Evolutionary conservation across 2,113 vertebrate genomes (phyloP).

Genomic region (Embiotoca jacksoni): DNA sequence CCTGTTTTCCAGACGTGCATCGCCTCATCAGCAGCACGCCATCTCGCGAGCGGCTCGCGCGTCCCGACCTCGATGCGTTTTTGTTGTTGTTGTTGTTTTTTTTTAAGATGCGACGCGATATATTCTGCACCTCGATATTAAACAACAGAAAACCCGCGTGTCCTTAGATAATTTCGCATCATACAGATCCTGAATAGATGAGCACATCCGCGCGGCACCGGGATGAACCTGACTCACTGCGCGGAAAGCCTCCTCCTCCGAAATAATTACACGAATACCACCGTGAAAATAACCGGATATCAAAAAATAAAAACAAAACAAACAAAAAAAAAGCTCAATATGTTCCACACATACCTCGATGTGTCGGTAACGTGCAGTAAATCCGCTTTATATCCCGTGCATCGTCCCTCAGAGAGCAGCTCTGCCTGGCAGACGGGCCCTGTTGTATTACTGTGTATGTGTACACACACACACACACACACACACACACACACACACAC

Average conservation of each 20-base stretch:
- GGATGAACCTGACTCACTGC: constrained; percentile 12
- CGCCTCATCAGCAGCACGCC: not conserved
- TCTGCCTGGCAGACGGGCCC: constrained; percentile 21
- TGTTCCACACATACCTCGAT: constrained; percentile 35
- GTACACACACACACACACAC: no score
- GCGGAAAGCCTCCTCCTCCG: not conserved
- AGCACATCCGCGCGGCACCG: not conserved
- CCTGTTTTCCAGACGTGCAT: not conserved
- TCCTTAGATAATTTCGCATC: no score
- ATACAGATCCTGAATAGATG: no score
- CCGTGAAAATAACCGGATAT: not conserved
- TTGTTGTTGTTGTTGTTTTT: no score
- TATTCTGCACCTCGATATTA: no score
- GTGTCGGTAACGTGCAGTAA: constrained; percentile 9
- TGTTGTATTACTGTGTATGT: not conserved
- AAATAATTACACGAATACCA: no score
- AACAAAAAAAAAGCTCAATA: not conserved
- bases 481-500: no score
- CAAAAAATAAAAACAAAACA: not conserved
- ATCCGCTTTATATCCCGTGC: not conserved
- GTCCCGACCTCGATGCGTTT: constrained; percentile 29
- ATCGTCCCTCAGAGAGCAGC: not conserved
- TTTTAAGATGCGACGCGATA: no score
- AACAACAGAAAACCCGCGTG: no score
- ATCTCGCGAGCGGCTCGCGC: not conserved